Evolutionary conservation across 1,140 invertebrate genomes (phyloP), one percentile per base, ranked within the genome.

Genomic region (Musca domestica): DNA sequence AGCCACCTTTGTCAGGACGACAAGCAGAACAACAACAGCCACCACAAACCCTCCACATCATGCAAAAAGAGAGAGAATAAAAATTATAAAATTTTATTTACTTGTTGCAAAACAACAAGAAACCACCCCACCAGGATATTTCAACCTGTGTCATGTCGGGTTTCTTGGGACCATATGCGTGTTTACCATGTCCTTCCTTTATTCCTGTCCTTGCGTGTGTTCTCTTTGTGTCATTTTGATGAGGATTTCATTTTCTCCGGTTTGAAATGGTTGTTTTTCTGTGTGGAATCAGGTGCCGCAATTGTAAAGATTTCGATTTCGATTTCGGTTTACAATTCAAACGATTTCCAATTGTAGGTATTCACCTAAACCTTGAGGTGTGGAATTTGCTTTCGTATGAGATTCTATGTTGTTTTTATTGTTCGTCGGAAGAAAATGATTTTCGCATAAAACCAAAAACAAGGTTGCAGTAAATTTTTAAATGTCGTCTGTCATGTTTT

Each of bases 221-320:
- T 2, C n/a, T 27, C 15, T 61, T 27, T 30, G n/a, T 61, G 27
- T 34, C 27, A 34, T 34, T 61, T 34, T 34, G 27, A 61, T 61
- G 56, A 30, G 27, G 56, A 25, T 20, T 20, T 20, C 49, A 52
- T 23, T 19, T 52, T 7, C 17, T 20, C 17, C 6, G 3, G 17
- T 52, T 52, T 23, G 49, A 52, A 52, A 52, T 52, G 6, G 4
- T 52, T 20, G 3, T 52, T 23, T 23, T 2, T 41, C 6, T 41
- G 34, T n/a, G n/a, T 74, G 74, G 74, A 66, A 64, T 61, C 67
- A 69, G 67, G 67, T 69, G 67, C 48, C 20, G 22, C 48, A 69
- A 27, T 69, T 46, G 63, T 64, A 63, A 69, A n/a, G n/a, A n/a
- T 63, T 69, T 64, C 64, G 61, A 69, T 69, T 69, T n/a, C n/a